These are phyloP conservation scores for Eueremaeus valkanovi DNA, from an alignment of 2,888 invertebrate genomes.

Conservation along the genomic window DNA sequence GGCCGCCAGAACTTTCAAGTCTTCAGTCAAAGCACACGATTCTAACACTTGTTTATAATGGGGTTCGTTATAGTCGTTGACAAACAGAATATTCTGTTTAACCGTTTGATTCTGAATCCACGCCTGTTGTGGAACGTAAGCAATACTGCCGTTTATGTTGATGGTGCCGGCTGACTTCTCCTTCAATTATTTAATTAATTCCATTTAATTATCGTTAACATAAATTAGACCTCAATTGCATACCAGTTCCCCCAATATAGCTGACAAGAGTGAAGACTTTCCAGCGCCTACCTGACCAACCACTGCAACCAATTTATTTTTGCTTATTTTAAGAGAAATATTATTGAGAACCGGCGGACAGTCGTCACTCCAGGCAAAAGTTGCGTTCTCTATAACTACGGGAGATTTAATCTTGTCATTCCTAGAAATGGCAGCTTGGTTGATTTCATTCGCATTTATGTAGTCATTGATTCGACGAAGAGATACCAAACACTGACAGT, in stretches of 20 bases:
- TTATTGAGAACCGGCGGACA: constrained; percentile 36
- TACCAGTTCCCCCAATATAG: constrained; percentile 48
- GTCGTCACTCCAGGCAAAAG: constrained; percentile 76
- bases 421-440: constrained; percentile 43
- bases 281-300: constrained; percentile 46
- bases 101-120: constrained; percentile 53
- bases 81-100: constrained; percentile 56
- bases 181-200: too few relatives aligned
- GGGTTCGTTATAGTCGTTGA: constrained; percentile 45
- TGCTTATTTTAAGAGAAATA: constrained; percentile 41
- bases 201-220: too few relatives aligned
- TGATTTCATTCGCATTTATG: constrained; percentile 46
- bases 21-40: constrained; percentile 55
- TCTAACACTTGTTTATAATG: constrained; percentile 53
- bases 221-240: too few relatives aligned
- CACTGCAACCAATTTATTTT: constrained; percentile 42
- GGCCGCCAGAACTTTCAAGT: constrained; percentile 50
- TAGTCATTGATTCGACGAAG: constrained; percentile 72
- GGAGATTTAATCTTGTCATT: constrained; percentile 33
- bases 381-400: constrained; percentile 67
- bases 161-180: too few relatives aligned
- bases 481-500: constrained; percentile 56
- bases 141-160: constrained; percentile 42
- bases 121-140: constrained; percentile 42
- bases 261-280: constrained; percentile 46